Evolutionary conservation across 2,113 vertebrate species (phyloP), one percentile per base, ranked within the genome.

Genomic region (Agelaius tricolor): DNA sequence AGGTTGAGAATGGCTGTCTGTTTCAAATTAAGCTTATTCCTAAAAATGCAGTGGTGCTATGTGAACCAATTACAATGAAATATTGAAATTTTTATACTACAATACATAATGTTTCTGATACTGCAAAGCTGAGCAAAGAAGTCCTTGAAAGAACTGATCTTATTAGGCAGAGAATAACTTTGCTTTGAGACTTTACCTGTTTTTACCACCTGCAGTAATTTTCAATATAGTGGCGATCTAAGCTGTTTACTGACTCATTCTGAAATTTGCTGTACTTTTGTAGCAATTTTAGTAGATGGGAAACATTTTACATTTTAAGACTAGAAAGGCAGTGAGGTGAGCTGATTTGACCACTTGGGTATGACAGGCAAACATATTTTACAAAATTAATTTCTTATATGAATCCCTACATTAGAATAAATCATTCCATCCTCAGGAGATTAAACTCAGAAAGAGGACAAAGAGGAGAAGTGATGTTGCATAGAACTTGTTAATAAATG

Each of bases 381-480:
- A 52, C 8, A 67, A 55, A 90, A 86, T 88, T 80, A 66, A 39
- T 93, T 89, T 89, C 49, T 46, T 67, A 30, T 5, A 80, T 66
- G 84, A 93, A 77, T 90, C 39, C 7, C n/a, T 62, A 67, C 80
- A 90, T 92, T 86, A 81, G 59, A 51, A 35, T 87, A 69, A 92
- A 63, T 88, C 23, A 52, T 80, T 80, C 51, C 26, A 23, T 92
- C 52, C 44, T 84, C 43, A 13, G 51, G 63, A 92, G 83, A 77
- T 89, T 88, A 93, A 93, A 88, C 24, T 30, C 28, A 69, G 55
- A 51, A 84, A 66, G 37, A 83, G 23, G 55, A 62, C 35, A 43
- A 16, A 35, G n/a, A 59, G 54, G 65, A 81, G 66, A 94, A 90
- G 33, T 62, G 46, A 49, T 61, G 39, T 41, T 65, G 20, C 3